These are phyloP conservation scores for Galagoides demidoff DNA, from an alignment of 2,797 vertebrate genomes.

Conservation along the genomic window DNA sequence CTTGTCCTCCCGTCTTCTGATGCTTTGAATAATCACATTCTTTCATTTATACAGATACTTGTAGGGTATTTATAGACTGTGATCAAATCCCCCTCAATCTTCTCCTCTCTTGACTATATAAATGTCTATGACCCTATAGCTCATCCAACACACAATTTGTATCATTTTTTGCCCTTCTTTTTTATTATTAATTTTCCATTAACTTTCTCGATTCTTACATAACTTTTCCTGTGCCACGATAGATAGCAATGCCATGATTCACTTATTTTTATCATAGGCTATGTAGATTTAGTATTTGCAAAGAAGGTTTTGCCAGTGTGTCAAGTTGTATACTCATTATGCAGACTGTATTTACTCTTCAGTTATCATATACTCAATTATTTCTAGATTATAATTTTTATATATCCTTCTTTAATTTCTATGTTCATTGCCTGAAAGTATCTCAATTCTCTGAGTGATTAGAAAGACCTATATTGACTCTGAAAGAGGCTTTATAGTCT, in stretches of 20 bases:
- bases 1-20: conserved; percentile 65
- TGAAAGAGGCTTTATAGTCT: background rate
- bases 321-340: background rate
- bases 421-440: background rate
- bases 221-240: conserved; percentile 5
- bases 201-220: conserved; percentile 52
- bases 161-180: conserved; percentile 58
- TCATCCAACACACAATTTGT: conserved; percentile 66
- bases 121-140: conserved; percentile 62
- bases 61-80: conserved; percentile 78
- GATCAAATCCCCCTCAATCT: conserved; percentile 73
- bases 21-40: conserved; percentile 74
- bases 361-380: background rate
- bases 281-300: conserved; percentile 26
- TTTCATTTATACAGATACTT: conserved; percentile 77
- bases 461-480: background rate
- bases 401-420: background rate
- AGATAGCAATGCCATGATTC: conserved; percentile 43
- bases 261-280: conserved; percentile 22
- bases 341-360: background rate
- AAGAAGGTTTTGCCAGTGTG: conserved; percentile 8
- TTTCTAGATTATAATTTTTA: conserved; percentile 1
- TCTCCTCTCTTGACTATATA: conserved; percentile 72
- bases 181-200: conserved; percentile 72
- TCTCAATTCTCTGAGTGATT: background rate